These are phyloP conservation scores for Sebastes vulpes DNA, from an alignment of 2,797 vertebrate species.

Conservation along the genomic window DNA sequence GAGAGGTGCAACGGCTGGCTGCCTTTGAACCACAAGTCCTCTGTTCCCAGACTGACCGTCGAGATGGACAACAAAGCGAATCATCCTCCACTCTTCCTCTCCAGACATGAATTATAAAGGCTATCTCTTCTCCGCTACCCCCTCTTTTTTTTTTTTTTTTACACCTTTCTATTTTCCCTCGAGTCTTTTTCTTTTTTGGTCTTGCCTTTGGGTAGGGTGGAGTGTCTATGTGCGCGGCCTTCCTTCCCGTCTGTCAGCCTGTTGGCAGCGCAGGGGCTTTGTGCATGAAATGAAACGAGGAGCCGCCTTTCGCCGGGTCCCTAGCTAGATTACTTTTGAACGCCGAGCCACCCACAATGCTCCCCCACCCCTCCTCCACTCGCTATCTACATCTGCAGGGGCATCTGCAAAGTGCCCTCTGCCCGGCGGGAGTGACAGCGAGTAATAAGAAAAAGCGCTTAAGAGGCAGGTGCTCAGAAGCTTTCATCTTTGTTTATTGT, in stretches of 20 bases:
- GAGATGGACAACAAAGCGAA: constrained; percentile 73
- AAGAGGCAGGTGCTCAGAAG: constrained; percentile 53
- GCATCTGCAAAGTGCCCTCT: constrained; percentile 68
- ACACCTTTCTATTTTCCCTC: constrained; percentile 52
- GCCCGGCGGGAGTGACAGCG: constrained; percentile 60
- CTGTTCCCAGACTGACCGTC: constrained; percentile 57
- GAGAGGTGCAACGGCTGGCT: constrained; percentile 46
- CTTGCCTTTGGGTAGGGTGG: constrained; percentile 47
- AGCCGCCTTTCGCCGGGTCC: constrained; percentile 42
- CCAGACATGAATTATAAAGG: constrained; percentile 77
- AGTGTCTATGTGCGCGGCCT: constrained; percentile 27
- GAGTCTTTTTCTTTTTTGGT: constrained; percentile 43
- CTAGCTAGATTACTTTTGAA: constrained; percentile 67
- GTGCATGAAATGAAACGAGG: constrained; percentile 62
- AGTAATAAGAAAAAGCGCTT: constrained; percentile 66
- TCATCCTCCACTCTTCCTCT: constrained; percentile 54
- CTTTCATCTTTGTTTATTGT: constrained; percentile 61
- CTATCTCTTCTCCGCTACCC: constrained; percentile 17
- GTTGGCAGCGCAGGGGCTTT: constrained; percentile 53
- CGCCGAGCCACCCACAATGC: constrained; percentile 51
- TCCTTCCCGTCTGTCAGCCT: constrained; percentile 55
- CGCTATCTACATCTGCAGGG: constrained; percentile 70
- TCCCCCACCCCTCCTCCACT: constrained; percentile 20
- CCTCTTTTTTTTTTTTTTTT: constrained; percentile 19
- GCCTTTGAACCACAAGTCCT: constrained; percentile 67